Evolutionary conservation across 1,140 invertebrate species (phyloP), one percentile per base, ranked within the genome.

Genomic region (Drosophila mauritiana): DNA sequence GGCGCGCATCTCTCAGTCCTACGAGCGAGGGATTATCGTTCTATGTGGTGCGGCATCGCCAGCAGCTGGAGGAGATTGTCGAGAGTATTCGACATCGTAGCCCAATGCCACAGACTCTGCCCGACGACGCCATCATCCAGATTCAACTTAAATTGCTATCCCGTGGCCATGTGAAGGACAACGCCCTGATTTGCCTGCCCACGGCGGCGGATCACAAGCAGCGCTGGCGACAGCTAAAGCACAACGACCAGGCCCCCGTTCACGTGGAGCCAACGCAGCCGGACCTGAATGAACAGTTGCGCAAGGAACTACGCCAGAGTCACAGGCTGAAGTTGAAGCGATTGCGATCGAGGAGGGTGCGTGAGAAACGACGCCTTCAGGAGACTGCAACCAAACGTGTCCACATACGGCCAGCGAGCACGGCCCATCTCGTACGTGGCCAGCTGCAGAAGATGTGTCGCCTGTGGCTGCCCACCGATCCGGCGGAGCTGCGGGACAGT

Each of bases 171-270:
- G 91, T 94, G 0, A 92, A 91, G 42, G 84, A 93, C 56, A 94
- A 95, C 92, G 93, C 95, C 2, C 76, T 95, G 34, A 96, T 96
- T 78, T 96, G 94, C 90, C 63, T 95, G 65, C 96, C 96, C 53
- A 92, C 92, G 37, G 5, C 68, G 3, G 89, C 89, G 45, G 96
- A 97, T 90, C 69, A 95, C 5, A 63, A 92, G 25, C 78, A 74
- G 5, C 91, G 93, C 80, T 53, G 73, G 37, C 73, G 76, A 40
- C 65, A 93, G 86, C 51, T 93, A 86, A 67, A 94, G 91, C 75
- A 77, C 13, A 54, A 58, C 12, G 73, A 80, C 90, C 62, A 91
- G 64, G 92, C 93, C 2, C 93, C 94, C 4, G 63, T 91, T 0
- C 72, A 85, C n/a, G 65, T 90, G 2, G 95, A 97, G 91, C 93